A percentile compares a stretch with the other conserved stretches of the same genome.
phyloP scores from a whole-genome alignment of 2,888 invertebrate species.

The Zaprionus lineosus region DNA sequence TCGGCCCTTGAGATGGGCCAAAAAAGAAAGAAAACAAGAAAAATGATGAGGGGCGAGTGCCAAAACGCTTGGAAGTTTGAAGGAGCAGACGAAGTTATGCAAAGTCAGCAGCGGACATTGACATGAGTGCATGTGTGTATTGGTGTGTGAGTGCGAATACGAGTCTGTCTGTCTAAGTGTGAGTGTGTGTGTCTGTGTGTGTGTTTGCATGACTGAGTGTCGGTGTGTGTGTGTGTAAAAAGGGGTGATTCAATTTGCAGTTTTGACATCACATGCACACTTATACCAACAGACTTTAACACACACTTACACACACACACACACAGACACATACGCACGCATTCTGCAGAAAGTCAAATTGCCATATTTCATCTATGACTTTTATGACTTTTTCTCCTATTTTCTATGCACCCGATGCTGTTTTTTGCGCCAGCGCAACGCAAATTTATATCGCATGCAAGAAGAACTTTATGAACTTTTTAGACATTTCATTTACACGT shows the following conservation, averaged over 20 bases:
- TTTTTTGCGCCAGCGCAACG: slow-evolving; percentile 25
- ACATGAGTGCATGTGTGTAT: slow-evolving; percentile 52
- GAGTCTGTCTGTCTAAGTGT: no score
- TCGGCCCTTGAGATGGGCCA: slow-evolving; percentile 29
- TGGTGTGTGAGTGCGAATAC: slow-evolving; percentile 9
- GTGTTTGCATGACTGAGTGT: slow-evolving; percentile 8
- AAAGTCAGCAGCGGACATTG: slow-evolving; percentile 76
- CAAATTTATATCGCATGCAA: slow-evolving; percentile 39
- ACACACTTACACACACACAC: slow-evolving; percentile 11
- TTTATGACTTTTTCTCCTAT: slow-evolving; percentile 61
- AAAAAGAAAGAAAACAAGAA: slow-evolving; percentile 24
- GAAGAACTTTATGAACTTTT: slow-evolving; percentile 41
- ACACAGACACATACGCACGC: slow-evolving; percentile 11
- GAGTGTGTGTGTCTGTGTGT: slow-evolving; percentile 33
- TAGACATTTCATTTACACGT: slow-evolving; percentile 49
- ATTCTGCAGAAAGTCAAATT: slow-evolving; percentile 58
- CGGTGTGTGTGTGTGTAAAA: slow-evolving; percentile 27
- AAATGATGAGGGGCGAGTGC: no score
- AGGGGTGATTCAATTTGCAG: slow-evolving; percentile 72
- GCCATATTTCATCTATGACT: slow-evolving; percentile 75
- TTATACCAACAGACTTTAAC: slow-evolving; percentile 20
- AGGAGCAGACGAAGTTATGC: slow-evolving; percentile 68
- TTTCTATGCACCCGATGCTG: slow-evolving; percentile 4
- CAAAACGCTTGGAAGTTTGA: slow-evolving; percentile 62
- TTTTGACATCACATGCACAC: slow-evolving; percentile 53